Base-by-base conservation (phyloP, 2,113 vertebrate species). In the Malurus cyaneus region DNA sequence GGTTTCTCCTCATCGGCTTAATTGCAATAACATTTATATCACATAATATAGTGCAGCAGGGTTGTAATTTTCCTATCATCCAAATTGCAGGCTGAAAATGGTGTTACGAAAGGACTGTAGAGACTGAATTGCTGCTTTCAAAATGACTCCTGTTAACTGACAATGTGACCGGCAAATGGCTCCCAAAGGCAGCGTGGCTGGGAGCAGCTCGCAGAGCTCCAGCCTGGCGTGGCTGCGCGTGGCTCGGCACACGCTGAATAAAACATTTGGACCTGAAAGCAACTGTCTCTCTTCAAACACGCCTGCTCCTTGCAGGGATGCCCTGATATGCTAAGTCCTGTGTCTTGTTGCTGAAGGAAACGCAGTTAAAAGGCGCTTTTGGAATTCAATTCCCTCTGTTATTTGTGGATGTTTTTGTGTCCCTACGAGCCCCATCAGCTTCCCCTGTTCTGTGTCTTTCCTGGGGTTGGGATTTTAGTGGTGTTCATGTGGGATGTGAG, bases 21-120 rank as follows among this genome's bases (percentile, higher is more conserved):
- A 98, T 98, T 98, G 96, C 95, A 97, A 97, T 96, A 98, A 98
- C 97, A 93, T 98, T 98, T 98, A 97, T 98, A 98, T 98, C 96
- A 82, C 96, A 98, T 98, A 98, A 96, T 96, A 98, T 69, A 96
- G 96, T 96, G 96, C 93, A 90, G 94, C 93, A 97, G 97, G 97
- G 98, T 97, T 97, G 97, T 98, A 98, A 98, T 98, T 98, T 98
- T 98, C 98, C 97, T 98, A 98, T 98, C 98, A 98, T 97, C 96
- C 97, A 98, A 98, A 98, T 98, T 98, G 98, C 97, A 98, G 98
- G 96, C 97, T 98, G 97, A 98, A 97, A 98, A 98, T 94, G 97
- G 97, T 97, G 97, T 96, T 96, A 95, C 96, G 95, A 96, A 97
- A 98, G 94, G 96, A 97, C 89, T 24, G 83, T 83, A 96, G 95